Conservation (phyloP, 2,888 invertebrate genomes). For the Amiota communis region DNA sequence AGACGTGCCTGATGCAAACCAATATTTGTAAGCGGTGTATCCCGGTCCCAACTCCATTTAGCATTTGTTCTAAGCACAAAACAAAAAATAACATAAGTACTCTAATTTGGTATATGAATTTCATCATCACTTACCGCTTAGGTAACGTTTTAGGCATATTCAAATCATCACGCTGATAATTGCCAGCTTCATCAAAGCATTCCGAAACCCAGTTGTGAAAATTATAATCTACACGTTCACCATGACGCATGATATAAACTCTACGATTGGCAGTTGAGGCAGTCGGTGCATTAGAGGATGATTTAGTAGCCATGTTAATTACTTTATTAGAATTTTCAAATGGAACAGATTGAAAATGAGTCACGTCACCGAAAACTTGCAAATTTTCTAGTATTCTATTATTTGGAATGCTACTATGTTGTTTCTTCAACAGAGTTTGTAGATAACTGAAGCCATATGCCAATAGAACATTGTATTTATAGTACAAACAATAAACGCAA, state of each 20-base stretch:
- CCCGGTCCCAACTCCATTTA: slow-evolving; percentile 79
- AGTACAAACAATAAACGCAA: too few relatives aligned
- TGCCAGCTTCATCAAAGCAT: slow-evolving; percentile 86
- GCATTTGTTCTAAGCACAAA: neutral
- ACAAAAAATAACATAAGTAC: neutral
- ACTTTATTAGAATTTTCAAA: neutral
- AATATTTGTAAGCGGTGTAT: slow-evolving; percentile 92
- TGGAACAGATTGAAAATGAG: neutral
- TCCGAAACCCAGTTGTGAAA: slow-evolving; percentile 92
- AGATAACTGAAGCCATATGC: too few relatives aligned
- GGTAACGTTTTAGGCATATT: slow-evolving; percentile 91
- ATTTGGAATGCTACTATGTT: too few relatives aligned
- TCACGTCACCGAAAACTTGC: neutral
- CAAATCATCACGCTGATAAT: slow-evolving; percentile 88
- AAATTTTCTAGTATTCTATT: too few relatives aligned
- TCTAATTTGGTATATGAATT: too few relatives aligned
- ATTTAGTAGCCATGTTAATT: neutral
- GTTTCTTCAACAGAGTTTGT: too few relatives aligned
- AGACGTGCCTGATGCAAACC: slow-evolving; percentile 88
- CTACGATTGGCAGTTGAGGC: slow-evolving; percentile 52
- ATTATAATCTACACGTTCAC: slow-evolving; percentile 94
- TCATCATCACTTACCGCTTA: slow-evolving; percentile 71
- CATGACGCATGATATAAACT: slow-evolving; percentile 88
- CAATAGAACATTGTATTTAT: too few relatives aligned
- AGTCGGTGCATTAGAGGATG: neutral